Base-by-base conservation (phyloP, 2,113 vertebrate species). In the Canis aureus region DNA sequence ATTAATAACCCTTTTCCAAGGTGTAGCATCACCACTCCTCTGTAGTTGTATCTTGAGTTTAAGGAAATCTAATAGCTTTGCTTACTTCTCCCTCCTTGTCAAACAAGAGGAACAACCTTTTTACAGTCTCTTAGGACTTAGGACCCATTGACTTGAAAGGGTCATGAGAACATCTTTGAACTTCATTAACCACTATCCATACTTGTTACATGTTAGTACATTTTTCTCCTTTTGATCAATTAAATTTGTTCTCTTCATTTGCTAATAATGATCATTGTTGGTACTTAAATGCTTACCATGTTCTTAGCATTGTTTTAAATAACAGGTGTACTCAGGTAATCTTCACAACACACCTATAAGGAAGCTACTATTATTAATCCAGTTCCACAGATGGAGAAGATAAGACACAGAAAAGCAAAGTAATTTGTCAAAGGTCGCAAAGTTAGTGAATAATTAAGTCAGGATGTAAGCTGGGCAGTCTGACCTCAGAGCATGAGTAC, bases 401-500 rank as follows among this genome's bases (percentile, higher is more conserved):
- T 80, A 73, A 92, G 53, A 71, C n/a, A 91, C 35, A 82, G 66
- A 79, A 69, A 59, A 95, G 49, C 49, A 81, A 87, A 87, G 57
- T 67, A 64, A 53, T 43, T 66, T 95, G 51, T 32, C 35, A 11
- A 43, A 57, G 32, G 12, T 76, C 76, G 55, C 13, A 53, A 51
- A 60, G 71, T 83, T 64, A 89, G 53, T 67, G 62, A 90, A 53
- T 81, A 73, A 55, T 83, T 64, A 96, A 92, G 53, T 59, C 60
- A 87, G 73, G 4, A 32, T 66, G 15, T 78, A 83, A 79, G 55
- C 43, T 49, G 11, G 27, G 20, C 62, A 55, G 49, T 80, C 76
- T 91, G 71, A 83, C 32, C 23, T 67, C 62, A 87, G 17, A 90
- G 27, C 12, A 22, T 62, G 35, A 57, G 49, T 78, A 6, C 23